Base-by-base conservation (phyloP, 2,888 invertebrate genomes). In the Anoplius nigerrimus region DNA sequence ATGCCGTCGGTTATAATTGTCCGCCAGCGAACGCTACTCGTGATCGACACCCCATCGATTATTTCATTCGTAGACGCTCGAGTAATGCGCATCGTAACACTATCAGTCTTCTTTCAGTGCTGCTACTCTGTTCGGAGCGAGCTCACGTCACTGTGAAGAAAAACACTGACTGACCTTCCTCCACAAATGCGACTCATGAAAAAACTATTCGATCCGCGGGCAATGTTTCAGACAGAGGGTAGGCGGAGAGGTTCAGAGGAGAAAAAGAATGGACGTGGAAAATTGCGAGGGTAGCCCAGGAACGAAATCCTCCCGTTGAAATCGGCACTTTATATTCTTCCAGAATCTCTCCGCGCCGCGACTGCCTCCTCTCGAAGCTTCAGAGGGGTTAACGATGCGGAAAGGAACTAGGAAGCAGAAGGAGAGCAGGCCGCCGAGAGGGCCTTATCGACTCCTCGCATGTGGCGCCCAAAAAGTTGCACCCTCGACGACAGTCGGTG, bases 361-460 rank as follows among this genome's bases (percentile, higher is more conserved):
- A 3, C 21, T 34, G 34, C 53, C 13, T 6, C 53, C 53, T 53
- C 53, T 53, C 21, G 53, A 18, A 34, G 34, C 8, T 24, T 15
- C 52, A 27, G 60, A 51, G 42, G 34, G 51, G 20, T 27, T 60
- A 42, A 60, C 20, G 60, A 60, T 27, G 42, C 11, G n/a, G 42
- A 46, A 60, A 52, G 52, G 24, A 48, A 20, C 43, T 11, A n/a
- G 46, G 42, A 22, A 34, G 53, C 1, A 53, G 11, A 2, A 52
- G 52, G 48, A 42, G 21, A 42, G 51, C 13, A 43, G 45, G 20
- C 8, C 34, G 51, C 16, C 13, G 62, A 48, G 51, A 61, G 65
- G 60, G 62, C 66, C 58, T 64, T 69, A 74, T 75, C 72, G 71
- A 72, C 65, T 56, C 15, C 46, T 20, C 56, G 51, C 59, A 71